Percentiles rank a stretch among this genome's conserved stretches.
phyloP scores from a whole-genome alignment of 2,113 vertebrate species.

The Chaetodon auriga region DNA sequence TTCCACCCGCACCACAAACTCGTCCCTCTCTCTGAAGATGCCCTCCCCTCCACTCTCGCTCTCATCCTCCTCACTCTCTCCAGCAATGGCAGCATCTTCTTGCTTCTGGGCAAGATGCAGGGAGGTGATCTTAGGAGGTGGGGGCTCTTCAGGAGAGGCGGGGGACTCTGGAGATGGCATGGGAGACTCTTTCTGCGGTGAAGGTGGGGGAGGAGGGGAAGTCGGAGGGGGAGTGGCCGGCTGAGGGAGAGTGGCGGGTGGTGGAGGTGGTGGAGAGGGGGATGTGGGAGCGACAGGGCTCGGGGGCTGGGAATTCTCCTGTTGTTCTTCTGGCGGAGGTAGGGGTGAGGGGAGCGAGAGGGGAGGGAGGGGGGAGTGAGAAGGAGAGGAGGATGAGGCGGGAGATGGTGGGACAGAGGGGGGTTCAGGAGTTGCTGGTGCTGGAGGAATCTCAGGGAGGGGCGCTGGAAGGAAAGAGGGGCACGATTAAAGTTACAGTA shows the following conservation, averaged over 20 bases:
- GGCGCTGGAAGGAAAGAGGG: conserved; percentile 61
- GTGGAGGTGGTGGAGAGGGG: conserved; percentile 48
- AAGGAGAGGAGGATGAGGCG: conserved; percentile 71
- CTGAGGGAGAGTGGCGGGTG: conserved; percentile 41
- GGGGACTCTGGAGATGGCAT: conserved; percentile 76
- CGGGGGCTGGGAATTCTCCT: conserved; percentile 59
- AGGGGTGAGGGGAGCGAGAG: conserved; percentile 75
- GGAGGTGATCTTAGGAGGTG: conserved; percentile 82
- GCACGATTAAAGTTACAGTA: conserved; percentile 2
- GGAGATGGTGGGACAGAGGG: conserved; percentile 69
- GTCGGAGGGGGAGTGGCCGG: conserved; percentile 37
- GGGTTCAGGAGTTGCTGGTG: conserved; percentile 66
- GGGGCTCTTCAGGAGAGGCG: conserved; percentile 80
- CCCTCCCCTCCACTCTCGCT: conserved; percentile 93
- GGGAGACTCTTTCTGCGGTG: conserved; percentile 67
- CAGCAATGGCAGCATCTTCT: conserved; percentile 90
- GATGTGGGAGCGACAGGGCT: conserved; percentile 66
- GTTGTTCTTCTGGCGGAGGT: conserved; percentile 79
- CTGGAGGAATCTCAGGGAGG: conserved; percentile 72
- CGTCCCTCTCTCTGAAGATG: conserved; percentile 93
- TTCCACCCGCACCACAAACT: conserved; percentile 93
- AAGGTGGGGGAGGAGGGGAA: conserved; percentile 62
- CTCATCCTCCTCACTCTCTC: conserved; percentile 92
- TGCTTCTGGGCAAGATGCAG: conserved; percentile 94
- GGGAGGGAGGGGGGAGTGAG: conserved; percentile 72